phyloP scores from a whole-genome alignment of 2,888 invertebrate genomes.

The Noctuana brunneofusca region DNA sequence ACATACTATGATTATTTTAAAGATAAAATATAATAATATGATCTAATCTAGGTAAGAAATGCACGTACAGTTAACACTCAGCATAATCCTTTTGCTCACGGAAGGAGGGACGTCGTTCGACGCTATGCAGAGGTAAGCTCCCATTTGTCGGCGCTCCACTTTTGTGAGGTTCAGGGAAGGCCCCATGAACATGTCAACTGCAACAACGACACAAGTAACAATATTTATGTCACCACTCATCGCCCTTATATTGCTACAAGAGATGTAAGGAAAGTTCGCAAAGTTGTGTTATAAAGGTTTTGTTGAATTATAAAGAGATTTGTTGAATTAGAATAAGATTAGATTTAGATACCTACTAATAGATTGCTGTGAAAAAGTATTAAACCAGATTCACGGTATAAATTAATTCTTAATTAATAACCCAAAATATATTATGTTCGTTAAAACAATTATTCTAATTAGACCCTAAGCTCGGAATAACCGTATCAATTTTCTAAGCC shows the following conservation, averaged over 20 bases:
- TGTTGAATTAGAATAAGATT: no score
- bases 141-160: conserved; percentile 88
- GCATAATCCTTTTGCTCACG: conserved; percentile 87
- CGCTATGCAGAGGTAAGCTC: conserved; percentile 89
- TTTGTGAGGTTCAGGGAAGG: conserved; percentile 85
- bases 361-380: no score
- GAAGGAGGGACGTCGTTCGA: conserved; percentile 89
- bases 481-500: conserved; percentile 4
- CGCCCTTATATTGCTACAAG: no score
- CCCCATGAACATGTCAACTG: conserved; percentile 85
- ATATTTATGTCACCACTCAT: no score
- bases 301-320: no score
- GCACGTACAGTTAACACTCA: conserved; percentile 91
- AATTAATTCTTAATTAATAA: no score
- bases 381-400: no score
- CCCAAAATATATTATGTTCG: background rate
- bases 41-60: no score
- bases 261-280: no score
- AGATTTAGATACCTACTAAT: no score
- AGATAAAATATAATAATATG: conserved; percentile 1
- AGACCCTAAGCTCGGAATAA: conserved; percentile 8
- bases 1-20: background rate
- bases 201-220: conserved; percentile 9
- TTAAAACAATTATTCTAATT: conserved; percentile 28
- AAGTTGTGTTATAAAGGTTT: no score